Conservation (phyloP, 2,113 vertebrate species). For the Bufo bufo region DNA sequence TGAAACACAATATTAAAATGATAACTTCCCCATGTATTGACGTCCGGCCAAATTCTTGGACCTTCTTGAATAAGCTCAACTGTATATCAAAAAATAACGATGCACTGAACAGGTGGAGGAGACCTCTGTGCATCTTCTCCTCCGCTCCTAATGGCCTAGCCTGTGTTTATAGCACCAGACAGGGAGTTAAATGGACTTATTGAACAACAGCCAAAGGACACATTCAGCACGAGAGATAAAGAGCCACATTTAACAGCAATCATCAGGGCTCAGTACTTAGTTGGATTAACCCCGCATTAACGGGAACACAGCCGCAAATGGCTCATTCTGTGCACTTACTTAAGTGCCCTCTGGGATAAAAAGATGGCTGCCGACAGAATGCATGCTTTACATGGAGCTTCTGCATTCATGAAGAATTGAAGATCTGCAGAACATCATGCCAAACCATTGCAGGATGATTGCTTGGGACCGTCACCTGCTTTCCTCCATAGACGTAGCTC, state of each 20-base stretch:
- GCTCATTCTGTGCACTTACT: neutral
- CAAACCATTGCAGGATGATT: neutral
- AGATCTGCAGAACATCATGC: neutral
- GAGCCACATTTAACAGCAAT: constrained; percentile 23
- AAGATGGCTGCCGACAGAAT: neutral
- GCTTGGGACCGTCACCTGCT: neutral
- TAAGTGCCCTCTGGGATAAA: neutral
- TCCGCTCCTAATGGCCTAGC: constrained; percentile 9
- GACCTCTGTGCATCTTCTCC: neutral
- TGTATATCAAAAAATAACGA: neutral
- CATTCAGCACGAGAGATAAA: constrained; percentile 46
- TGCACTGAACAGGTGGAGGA: constrained; percentile 9
- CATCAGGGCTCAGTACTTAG: neutral
- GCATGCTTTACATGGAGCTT: neutral
- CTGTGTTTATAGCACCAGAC: constrained; percentile 37
- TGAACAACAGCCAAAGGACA: constrained; percentile 52
- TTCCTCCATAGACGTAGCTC: constrained; percentile 23
- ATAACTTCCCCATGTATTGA: neutral
- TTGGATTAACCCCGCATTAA: constrained; percentile 20
- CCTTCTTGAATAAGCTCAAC: neutral
- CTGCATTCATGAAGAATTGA: neutral
- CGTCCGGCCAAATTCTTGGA: neutral
- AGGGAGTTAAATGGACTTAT: constrained; percentile 50
- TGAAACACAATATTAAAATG: neutral
- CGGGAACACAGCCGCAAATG: neutral